A percentile compares a stretch with the other conserved stretches of the same genome.
phyloP scores from a whole-genome alignment of 2,113 vertebrate genomes.

The Piaya cayana region DNA sequence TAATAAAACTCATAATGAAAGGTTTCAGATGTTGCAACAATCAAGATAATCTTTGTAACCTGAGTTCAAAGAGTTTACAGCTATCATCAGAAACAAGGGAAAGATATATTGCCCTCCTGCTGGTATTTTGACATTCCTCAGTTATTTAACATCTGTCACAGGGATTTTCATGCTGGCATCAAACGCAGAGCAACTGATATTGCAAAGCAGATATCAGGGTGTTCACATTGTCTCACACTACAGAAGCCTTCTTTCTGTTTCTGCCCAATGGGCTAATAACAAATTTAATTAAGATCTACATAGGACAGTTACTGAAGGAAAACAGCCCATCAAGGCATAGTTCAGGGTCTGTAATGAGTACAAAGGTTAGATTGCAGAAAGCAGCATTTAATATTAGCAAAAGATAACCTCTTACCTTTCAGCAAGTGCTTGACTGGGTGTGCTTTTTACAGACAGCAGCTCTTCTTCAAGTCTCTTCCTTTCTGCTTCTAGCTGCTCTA shows the following conservation, averaged over 20 bases:
- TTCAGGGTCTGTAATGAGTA: not conserved
- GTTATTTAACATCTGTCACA: constrained; percentile 53
- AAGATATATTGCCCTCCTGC: constrained; percentile 30
- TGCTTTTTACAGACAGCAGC: constrained; percentile 72
- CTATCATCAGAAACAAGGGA: constrained; percentile 12
- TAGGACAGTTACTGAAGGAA: not conserved
- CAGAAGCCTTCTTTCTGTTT: not conserved
- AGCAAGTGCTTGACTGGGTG: constrained; percentile 79
- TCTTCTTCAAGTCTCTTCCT: constrained; percentile 83
- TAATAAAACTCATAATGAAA: constrained; percentile 39
- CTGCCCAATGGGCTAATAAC: constrained; percentile 50
- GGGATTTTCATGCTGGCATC: constrained; percentile 35
- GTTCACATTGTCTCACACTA: not conserved
- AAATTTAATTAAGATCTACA: constrained; percentile 33
- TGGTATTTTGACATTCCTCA: constrained; percentile 49
- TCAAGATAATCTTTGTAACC: constrained; percentile 51
- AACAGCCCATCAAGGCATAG: not conserved
- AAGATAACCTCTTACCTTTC: constrained; percentile 73
- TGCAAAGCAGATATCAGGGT: not conserved
- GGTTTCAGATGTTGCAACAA: constrained; percentile 7
- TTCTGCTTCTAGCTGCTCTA: constrained; percentile 78
- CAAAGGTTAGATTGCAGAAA: not conserved
- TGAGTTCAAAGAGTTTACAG: constrained; percentile 37
- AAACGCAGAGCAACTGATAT: not conserved
- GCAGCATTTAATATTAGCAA: not conserved